Conservation (phyloP, 2,797 vertebrate species). For the Taenioides sp. region DNA sequence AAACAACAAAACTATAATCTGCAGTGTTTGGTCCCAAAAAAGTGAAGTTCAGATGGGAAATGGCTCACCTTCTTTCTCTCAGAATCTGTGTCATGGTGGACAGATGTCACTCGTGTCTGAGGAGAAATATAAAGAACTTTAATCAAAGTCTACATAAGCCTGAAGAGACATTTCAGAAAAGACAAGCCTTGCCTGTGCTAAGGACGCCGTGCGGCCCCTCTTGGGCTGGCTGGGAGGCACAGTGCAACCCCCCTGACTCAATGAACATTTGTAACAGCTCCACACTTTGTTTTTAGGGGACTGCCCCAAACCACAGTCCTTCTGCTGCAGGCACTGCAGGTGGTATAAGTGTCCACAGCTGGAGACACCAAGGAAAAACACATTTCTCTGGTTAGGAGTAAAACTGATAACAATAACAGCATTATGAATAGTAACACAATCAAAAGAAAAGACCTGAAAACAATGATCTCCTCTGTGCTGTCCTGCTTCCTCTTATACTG, state of each 20-base stretch:
- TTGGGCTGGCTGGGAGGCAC: constrained; percentile 65
- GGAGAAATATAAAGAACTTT: not conserved
- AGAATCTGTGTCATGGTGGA: constrained; percentile 46
- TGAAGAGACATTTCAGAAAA: too few species aligned
- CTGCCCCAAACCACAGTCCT: constrained; percentile 78
- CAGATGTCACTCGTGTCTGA: constrained; percentile 70
- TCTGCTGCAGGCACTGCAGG: constrained; percentile 89
- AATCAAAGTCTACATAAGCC: too few species aligned
- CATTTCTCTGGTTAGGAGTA: not conserved
- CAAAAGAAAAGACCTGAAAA: constrained; percentile 84
- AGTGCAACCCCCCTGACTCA: constrained; percentile 80
- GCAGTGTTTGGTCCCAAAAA: not conserved
- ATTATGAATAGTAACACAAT: not conserved
- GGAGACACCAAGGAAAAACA: constrained; percentile 17
- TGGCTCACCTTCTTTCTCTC: constrained; percentile 64
- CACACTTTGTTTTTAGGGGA: constrained; percentile 78
- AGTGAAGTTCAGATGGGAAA: not conserved
- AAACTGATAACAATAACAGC: not conserved
- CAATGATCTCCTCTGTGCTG: constrained; percentile 87
- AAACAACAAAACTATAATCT: not conserved
- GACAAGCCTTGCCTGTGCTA: constrained; percentile 83
- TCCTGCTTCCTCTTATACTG: constrained; percentile 93
- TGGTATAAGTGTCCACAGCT: constrained; percentile 98
- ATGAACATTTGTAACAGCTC: constrained; percentile 94
- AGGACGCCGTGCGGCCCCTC: constrained; percentile 73